phyloP scores from a whole-genome alignment of 2,888 invertebrate species.

The Pammene aurita region DNA sequence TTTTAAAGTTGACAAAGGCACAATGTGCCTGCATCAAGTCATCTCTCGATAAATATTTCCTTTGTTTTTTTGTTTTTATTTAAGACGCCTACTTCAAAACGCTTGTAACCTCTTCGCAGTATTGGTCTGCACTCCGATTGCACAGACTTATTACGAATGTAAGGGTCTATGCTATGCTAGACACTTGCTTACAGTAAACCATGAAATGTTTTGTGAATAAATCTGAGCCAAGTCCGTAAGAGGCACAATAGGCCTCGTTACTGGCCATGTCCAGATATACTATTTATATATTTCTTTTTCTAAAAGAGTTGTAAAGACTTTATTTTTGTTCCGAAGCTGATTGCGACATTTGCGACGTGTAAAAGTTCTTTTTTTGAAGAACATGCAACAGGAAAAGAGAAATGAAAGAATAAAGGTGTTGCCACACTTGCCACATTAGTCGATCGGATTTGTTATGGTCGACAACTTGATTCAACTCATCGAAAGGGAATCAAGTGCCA shows the following conservation, averaged over 20 bases:
- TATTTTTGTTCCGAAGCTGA: constrained; percentile 15
- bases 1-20: neutral
- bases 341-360: constrained; percentile 11
- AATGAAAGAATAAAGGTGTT: no score
- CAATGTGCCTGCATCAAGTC: constrained; percentile 13
- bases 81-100: neutral
- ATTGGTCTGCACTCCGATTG: neutral
- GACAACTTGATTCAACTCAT: no score
- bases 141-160: neutral
- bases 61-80: constrained; percentile 5
- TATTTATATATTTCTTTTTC: constrained; percentile 15
- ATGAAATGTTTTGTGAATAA: neutral
- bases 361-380: neutral
- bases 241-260: constrained; percentile 62
- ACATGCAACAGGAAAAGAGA: neutral
- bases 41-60: constrained; percentile 19
- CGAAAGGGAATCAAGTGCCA: no score
- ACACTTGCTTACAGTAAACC: neutral
- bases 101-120: no score
- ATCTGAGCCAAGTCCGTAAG: constrained; percentile 1
- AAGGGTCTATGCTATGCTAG: constrained; percentile 5
- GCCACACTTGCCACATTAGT: no score
- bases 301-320: constrained; percentile 6
- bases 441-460: no score
- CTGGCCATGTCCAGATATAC: constrained; percentile 43